Percentiles rank a stretch among this genome's conserved stretches.
Conservation (phyloP, 2,888 invertebrate genomes). For the Drosophila fulvimacula region DNA sequence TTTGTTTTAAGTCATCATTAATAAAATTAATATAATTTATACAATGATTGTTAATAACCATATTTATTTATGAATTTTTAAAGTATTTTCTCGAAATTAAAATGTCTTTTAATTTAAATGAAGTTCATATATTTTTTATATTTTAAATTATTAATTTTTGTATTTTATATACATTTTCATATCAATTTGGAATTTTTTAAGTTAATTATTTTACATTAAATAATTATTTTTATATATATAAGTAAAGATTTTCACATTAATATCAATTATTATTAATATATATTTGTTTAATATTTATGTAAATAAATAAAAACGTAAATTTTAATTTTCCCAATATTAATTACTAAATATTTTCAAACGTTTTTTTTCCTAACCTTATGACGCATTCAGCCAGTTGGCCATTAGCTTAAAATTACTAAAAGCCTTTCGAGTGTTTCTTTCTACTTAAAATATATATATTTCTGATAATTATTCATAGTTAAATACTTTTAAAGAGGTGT, state of each 20-base stretch:
- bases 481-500: not conserved
- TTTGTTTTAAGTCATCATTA: not conserved
- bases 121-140: not conserved
- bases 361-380: not conserved
- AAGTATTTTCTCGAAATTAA: not conserved
- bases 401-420: not conserved
- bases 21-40: not conserved
- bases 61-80: not conserved
- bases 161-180: no score
- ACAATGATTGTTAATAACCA: slow-evolving; percentile 2
- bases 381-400: slow-evolving; percentile 3
- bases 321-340: not conserved
- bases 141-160: not conserved
- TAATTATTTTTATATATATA: no score
- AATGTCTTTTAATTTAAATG: no score
- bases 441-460: not conserved
- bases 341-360: not conserved
- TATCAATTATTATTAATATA: not conserved
- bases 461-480: not conserved
- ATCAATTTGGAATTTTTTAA: no score
- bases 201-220: no score
- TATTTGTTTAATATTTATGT: not conserved
- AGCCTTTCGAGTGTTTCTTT: not conserved
- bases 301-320: no score
- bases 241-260: no score